Base-by-base conservation (phyloP, 2,113 vertebrate genomes). In the Ochotona curzoniae region DNA sequence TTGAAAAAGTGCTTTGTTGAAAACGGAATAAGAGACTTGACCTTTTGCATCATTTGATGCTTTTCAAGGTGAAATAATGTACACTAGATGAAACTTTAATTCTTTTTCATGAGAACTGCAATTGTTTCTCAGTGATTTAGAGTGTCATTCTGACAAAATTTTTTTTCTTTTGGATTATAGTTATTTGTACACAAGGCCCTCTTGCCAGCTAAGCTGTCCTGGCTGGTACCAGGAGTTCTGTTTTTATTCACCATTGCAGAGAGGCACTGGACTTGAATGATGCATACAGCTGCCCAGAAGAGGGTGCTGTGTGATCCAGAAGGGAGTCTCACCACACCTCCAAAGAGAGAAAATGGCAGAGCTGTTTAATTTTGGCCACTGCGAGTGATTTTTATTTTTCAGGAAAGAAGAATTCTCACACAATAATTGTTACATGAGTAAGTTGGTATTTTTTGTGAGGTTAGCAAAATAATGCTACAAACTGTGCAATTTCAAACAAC, bases 231-330 rank as follows among this genome's bases (percentile, higher is more conserved):
- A 49, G 18, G 18, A n/a, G 17, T 26, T 85, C n/a, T 30, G 18
- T 61, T 69, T 47, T 8, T 44, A 18, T 83, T 76, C 15, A 14
- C 9, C 69, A 64, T 89, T 57, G 26, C 8, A 83, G 54, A 26
- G 32, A 74, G 44, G 18, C 25, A 73, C 66, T 51, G 8, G 5
- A 23, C 61, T 51, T 25, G 78, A 91, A 63, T 26, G 79, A 67
- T 92, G 51, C 47, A 81, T 21, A 23, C 20, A 85, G 17, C 25
- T 81, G 35, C 32, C 87, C 95, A 91, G 84, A 81, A 95, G 93
- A 75, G 26, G 67, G 94, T 28, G 66, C 70, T 83, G 4, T 81
- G 30, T 71, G 61, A 57, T 60, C 51, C 21, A 30, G 57, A 86
- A 60, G 32, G 49, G 26, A 7, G n/a, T 23, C 7, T 9, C 49